phyloP scores from a whole-genome alignment of 2,797 vertebrate species.

The Borostomias antarcticus region DNA sequence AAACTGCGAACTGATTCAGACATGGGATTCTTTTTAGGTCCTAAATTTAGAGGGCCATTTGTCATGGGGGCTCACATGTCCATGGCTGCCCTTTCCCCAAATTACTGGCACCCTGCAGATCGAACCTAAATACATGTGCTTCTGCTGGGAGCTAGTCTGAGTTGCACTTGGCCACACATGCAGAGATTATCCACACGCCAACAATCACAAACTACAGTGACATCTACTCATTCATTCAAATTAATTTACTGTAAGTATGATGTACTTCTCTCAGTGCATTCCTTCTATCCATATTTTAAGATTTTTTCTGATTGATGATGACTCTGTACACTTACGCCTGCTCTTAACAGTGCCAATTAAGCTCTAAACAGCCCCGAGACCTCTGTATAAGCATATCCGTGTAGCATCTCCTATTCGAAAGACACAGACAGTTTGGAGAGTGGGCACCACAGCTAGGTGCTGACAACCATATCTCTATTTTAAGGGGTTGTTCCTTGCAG shows the following conservation, averaged over 20 bases:
- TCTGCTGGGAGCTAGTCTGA: constrained; percentile 6
- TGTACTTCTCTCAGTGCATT: background rate
- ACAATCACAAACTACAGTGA: no score
- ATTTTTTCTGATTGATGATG: constrained; percentile 1
- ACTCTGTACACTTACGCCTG: background rate
- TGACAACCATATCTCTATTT: constrained; percentile 58
- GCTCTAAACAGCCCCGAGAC: constrained; percentile 15
- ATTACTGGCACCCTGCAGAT: no score
- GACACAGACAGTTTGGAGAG: constrained; percentile 39
- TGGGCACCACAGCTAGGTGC: constrained; percentile 40
- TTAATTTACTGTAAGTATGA: background rate
- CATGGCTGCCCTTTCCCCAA: constrained; percentile 32
- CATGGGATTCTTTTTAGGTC: constrained; percentile 56
- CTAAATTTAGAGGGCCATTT: constrained; percentile 67
- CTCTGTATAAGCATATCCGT: constrained; percentile 16
- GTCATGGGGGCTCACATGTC: constrained; percentile 46
- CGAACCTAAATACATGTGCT: constrained; percentile 20
- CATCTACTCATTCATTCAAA: background rate
- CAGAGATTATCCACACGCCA: no score
- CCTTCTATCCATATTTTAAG: background rate
- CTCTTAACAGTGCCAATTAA: constrained; percentile 3
- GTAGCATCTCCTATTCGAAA: constrained; percentile 31
- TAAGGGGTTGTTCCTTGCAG: constrained; percentile 52
- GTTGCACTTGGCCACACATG: background rate
- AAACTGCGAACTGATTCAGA: constrained; percentile 50